Evolutionary conservation across 2,797 vertebrate genomes (phyloP).

Genomic region (Sandelia bainsii): DNA sequence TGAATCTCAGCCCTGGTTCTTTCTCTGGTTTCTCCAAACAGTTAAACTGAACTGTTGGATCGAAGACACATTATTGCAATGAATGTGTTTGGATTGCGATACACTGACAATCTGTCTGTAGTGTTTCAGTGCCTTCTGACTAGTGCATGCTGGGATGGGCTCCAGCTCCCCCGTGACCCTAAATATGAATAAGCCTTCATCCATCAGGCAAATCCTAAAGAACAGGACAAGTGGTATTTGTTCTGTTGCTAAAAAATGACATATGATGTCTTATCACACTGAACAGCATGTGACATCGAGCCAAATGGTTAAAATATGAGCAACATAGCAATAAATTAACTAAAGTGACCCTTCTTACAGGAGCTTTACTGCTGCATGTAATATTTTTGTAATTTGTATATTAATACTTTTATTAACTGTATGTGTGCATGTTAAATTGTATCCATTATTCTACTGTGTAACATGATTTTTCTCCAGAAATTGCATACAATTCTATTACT

Average conservation of each 20-base stretch:
- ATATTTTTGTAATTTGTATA: no score
- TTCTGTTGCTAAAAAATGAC: conserved; percentile 5
- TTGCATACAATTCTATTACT: neutral
- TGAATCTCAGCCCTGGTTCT: no score
- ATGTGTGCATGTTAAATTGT: neutral
- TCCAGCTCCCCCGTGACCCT: neutral
- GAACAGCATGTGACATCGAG: conserved; percentile 3
- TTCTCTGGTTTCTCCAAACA: no score
- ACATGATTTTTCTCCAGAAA: no score
- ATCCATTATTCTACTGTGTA: no score
- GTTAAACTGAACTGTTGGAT: no score
- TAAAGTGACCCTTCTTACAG: no score
- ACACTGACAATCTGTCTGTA: neutral
- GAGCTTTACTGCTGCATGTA: no score
- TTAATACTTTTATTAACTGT: no score
- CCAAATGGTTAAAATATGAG: neutral
- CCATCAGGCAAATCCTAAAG: conserved; percentile 17
- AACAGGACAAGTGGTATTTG: conserved; percentile 8
- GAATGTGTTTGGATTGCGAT: neutral
- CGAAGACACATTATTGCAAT: no score
- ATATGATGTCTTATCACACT: neutral
- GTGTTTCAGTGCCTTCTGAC: neutral
- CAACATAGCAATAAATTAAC: neutral
- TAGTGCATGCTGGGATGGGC: conserved; percentile 7
- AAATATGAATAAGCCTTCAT: conserved; percentile 22